Percentiles rank a stretch among this genome's conserved stretches.
phyloP scores from a whole-genome alignment of 2,113 vertebrate genomes.

The Platycercus adscitus region DNA sequence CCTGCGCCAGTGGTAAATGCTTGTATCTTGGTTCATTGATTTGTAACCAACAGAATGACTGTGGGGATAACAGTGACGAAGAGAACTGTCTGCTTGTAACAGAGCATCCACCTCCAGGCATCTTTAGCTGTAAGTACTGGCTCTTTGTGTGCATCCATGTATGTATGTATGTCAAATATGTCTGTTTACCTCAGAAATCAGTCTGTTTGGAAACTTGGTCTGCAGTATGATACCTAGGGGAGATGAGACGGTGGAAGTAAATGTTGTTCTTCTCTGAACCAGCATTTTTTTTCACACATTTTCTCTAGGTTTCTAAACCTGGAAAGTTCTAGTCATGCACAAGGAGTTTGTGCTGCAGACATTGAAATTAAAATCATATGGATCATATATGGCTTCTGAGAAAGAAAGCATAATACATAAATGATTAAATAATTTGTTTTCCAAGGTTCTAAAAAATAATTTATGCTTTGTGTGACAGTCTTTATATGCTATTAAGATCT shows the following conservation, averaged over 20 bases:
- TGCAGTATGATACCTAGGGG: not conserved
- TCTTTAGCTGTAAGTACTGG: slow-evolving; percentile 92
- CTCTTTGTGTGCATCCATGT: not conserved
- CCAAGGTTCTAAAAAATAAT: not conserved
- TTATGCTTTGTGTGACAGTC: not conserved
- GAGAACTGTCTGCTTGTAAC: slow-evolving; percentile 95
- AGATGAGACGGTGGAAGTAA: not conserved
- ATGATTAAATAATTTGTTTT: not conserved
- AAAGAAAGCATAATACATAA: not conserved
- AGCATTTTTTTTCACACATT: not conserved
- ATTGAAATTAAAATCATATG: not conserved
- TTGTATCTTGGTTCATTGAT: slow-evolving; percentile 93
- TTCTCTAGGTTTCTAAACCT: not conserved
- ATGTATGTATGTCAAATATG: not conserved
- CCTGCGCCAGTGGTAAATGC: slow-evolving; percentile 96
- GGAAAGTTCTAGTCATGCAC: not conserved
- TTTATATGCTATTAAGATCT: not conserved
- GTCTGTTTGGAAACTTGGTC: not conserved
- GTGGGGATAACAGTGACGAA: slow-evolving; percentile 97
- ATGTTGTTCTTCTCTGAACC: not conserved
- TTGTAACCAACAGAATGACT: slow-evolving; percentile 97
- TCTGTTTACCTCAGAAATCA: not conserved
- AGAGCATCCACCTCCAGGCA: slow-evolving; percentile 91
- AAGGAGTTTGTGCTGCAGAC: not conserved
- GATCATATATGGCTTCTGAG: not conserved